phyloP scores from a whole-genome alignment of 2,888 invertebrate genomes.

The Scaptodrosophila latifasciaeformis region DNA sequence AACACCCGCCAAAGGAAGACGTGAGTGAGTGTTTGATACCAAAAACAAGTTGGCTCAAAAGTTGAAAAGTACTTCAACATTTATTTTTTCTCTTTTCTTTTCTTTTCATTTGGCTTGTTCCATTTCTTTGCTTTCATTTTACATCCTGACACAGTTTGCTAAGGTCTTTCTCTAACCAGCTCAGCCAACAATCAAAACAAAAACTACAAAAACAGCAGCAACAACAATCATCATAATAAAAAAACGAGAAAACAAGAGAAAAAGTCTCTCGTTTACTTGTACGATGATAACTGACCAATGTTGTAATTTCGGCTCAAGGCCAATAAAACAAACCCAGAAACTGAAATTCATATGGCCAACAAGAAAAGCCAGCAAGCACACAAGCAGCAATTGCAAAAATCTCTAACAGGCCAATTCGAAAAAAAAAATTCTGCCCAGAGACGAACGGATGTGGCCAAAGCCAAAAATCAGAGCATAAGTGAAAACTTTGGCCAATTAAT shows the following conservation, averaged over 20 bases:
- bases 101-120: too few species aligned
- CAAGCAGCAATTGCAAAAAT: neutral
- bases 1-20: neutral
- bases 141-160: slow-evolving; percentile 65
- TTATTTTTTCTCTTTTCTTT: too few species aligned
- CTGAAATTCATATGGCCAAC: too few species aligned
- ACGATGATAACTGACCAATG: slow-evolving; percentile 25
- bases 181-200: too few species aligned
- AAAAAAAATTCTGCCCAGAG: too few species aligned
- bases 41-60: too few species aligned
- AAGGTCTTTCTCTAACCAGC: neutral
- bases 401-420: neutral
- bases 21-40: neutral
- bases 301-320: slow-evolving; percentile 33
- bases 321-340: slow-evolving; percentile 7
- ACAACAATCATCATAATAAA: too few species aligned
- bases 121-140: slow-evolving; percentile 59
- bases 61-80: too few species aligned
- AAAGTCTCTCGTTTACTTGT: too few species aligned
- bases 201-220: too few species aligned
- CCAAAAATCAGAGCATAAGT: slow-evolving; percentile 67
- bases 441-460: slow-evolving; percentile 20
- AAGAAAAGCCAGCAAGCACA: too few species aligned
- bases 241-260: too few species aligned
- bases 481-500: slow-evolving; percentile 70